Evolutionary conservation across 2,113 vertebrate genomes (phyloP), one percentile per base, ranked within the genome.

Genomic region (Coptodon rendalli): DNA sequence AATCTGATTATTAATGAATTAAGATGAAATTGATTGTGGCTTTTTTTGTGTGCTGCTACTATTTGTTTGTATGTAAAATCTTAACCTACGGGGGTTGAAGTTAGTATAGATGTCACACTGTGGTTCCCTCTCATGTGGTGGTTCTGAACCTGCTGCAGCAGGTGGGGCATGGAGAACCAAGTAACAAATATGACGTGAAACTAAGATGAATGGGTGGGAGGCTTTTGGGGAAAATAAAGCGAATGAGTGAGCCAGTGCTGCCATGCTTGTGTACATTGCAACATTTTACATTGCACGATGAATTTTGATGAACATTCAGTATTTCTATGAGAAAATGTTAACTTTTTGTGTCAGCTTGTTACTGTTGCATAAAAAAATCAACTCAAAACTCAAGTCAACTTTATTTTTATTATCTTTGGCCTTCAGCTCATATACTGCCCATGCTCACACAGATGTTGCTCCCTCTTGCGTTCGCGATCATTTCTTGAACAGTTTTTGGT

Each of bases 21-120:
- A 5, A 0, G 17, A 1, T 38, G 0, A 73, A 73, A 73, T 45
- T 45, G 8, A 27, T 1, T 61, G 1, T 0, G 1, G 7, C 7
- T 22, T 71, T 71, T 14, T 73, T 43, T 43, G 22, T 73, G 40
- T 73, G 40, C 8, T 17, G 22, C 40, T 73, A 27, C 68, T 45
- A 27, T 45, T 73, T 73, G 8, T 73, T 71, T 71, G 36, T 43
- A 71, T 43, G 66, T 24, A 71, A 71, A 24, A 73, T 6, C 40
- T 27, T 22, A 16, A 16, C 7, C 36, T 71, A 5, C 36, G 6
- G 1, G 63, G 63, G 63, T 40, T 24, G 11, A 68, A 2, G 12
- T 71, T 43, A 71, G 34, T 68, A 22, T 68, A 68, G 63, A 36
- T 66, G 61, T 34, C 17, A 66, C 61, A 66, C 31, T 66, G 17